A percentile compares a stretch with the other conserved stretches of the same genome.
These are phyloP conservation scores for Tyto alba DNA, from an alignment of 2,113 vertebrate genomes.

Conservation along the genomic window DNA sequence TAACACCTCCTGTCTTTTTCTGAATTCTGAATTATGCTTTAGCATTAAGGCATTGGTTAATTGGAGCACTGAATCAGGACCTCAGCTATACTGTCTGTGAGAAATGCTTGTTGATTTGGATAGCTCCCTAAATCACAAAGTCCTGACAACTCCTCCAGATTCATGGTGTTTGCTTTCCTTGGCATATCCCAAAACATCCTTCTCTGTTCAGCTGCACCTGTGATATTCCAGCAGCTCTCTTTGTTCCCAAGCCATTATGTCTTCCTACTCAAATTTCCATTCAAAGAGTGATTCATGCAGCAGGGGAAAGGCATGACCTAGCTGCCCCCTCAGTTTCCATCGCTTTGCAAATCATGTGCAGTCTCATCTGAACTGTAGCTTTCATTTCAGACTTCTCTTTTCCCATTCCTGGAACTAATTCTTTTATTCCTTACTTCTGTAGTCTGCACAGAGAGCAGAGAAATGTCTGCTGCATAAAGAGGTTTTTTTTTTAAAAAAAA, in stretches of 20 bases:
- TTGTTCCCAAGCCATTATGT: constrained; percentile 58
- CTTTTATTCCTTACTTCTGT: not conserved
- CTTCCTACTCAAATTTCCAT: constrained; percentile 66
- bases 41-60: not conserved
- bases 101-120: constrained; percentile 37
- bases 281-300: constrained; percentile 50
- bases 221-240: constrained; percentile 54
- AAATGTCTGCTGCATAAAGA: not conserved
- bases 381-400: constrained; percentile 14
- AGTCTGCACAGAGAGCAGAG: not conserved
- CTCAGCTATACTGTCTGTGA: not conserved
- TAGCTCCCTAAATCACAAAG: constrained; percentile 38
- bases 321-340: constrained; percentile 63
- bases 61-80: not conserved
- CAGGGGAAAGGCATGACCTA: constrained; percentile 54
- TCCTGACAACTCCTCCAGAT: constrained; percentile 52
- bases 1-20: not conserved
- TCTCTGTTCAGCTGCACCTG: constrained; percentile 56
- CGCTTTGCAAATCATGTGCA: constrained; percentile 25
- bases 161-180: constrained; percentile 58
- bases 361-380: not conserved
- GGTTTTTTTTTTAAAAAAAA: not conserved
- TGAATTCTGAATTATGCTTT: not conserved
- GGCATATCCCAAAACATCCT: constrained; percentile 47
- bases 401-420: not conserved